Conservation (phyloP, 2,888 invertebrate genomes). For the Ligdia adustata region DNA sequence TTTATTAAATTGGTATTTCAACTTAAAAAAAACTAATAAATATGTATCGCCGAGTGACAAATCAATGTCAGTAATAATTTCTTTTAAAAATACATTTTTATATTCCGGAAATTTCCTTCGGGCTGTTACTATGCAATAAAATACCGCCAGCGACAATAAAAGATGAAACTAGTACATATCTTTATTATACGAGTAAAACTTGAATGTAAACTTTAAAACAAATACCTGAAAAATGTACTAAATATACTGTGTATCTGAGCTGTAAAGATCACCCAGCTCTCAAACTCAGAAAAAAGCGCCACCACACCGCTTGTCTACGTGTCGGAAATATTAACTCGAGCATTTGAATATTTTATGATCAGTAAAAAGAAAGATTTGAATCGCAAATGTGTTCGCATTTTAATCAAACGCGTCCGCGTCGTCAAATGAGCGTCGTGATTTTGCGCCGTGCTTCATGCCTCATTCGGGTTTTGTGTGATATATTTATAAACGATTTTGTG, state of each 20-base stretch:
- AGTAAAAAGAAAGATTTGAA: constrained; percentile 80
- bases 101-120: no score
- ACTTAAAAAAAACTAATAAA: no score
- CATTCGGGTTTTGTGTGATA: constrained; percentile 19
- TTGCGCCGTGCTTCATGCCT: constrained; percentile 26
- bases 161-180: no score
- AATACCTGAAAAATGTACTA: no score
- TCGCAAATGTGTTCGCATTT: constrained; percentile 79
- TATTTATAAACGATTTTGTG: constrained; percentile 7
- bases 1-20: no score
- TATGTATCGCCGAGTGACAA: no score
- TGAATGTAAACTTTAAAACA: no score
- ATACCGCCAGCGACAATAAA: no score
- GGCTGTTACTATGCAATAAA: no score
- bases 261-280: constrained; percentile 8
- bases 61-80: no score
- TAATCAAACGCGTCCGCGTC: constrained; percentile 67
- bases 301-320: constrained; percentile 60
- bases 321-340: constrained; percentile 77
- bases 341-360: constrained; percentile 82
- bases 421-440: constrained; percentile 45
- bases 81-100: no score
- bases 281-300: constrained; percentile 47
- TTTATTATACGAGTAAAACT: no score
- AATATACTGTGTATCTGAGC: neutral